Evolutionary conservation across 2,797 vertebrate species (phyloP).

Genomic region (Streptopelia turtur): DNA sequence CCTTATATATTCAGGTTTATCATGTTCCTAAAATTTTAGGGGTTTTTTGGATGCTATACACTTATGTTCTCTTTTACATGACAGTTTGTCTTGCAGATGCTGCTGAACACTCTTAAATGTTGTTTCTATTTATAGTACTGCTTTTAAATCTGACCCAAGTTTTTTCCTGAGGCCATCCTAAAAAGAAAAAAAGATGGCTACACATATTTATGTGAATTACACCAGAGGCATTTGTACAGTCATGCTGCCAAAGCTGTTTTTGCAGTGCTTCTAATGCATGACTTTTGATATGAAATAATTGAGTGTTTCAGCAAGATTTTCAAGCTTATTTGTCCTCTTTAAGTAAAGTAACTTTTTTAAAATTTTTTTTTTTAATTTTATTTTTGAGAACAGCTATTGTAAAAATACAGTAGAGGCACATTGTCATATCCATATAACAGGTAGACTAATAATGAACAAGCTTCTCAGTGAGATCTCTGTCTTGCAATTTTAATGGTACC

Average conservation of each 20-base stretch:
- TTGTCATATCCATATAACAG: neutral
- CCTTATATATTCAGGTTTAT: neutral
- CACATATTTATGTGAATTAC: constrained; percentile 52
- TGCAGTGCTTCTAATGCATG: neutral
- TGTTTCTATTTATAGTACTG: constrained; percentile 68
- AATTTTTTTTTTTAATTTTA: neutral
- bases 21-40: neutral
- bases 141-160: constrained; percentile 65
- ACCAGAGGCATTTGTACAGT: constrained; percentile 33
- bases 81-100: constrained; percentile 62
- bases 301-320: neutral
- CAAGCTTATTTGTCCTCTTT: neutral
- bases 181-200: constrained; percentile 68
- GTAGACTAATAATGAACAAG: neutral
- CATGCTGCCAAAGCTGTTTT: constrained; percentile 32
- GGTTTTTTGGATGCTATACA: neutral
- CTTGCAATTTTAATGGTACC: neutral
- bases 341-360: neutral
- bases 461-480: neutral
- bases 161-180: constrained; percentile 67
- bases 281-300: neutral
- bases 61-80: constrained; percentile 8
- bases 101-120: constrained; percentile 44
- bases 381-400: neutral
- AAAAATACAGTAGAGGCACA: neutral